A percentile compares a stretch with the other conserved stretches of the same genome.
phyloP scores from a whole-genome alignment of 2,797 vertebrate genomes.

The Tapirus indicus region DNA sequence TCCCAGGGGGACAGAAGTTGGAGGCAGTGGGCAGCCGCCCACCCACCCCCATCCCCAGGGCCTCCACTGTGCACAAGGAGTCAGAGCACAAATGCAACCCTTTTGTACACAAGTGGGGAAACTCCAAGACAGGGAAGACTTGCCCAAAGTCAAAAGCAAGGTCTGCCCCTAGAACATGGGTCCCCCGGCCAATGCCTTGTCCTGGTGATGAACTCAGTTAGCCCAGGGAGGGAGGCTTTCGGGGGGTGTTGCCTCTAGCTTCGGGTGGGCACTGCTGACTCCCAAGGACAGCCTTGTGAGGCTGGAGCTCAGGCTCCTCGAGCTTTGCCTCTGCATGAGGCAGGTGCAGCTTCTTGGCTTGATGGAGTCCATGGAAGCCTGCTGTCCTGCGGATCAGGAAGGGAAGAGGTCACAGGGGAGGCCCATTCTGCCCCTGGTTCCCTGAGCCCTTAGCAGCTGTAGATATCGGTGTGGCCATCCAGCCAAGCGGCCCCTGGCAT shows the following conservation, averaged over 20 bases:
- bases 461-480: neutral
- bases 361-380: neutral
- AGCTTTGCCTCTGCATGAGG: neutral
- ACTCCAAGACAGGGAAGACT: neutral
- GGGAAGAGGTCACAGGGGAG: neutral
- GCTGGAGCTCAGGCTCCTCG: neutral
- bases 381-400: neutral
- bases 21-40: neutral
- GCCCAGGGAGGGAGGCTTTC: neutral
- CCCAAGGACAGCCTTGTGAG: neutral
- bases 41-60: neutral
- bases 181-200: neutral
- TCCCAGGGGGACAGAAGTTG: neutral
- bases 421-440: neutral
- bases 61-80: neutral
- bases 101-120: neutral
- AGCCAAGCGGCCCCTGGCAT: neutral
- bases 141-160: neutral
- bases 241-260: neutral
- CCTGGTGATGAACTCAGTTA: neutral
- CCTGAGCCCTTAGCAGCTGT: neutral
- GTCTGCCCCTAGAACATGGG: neutral
- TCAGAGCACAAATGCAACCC: neutral
- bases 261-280: neutral
- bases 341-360: neutral